phyloP scores from a whole-genome alignment of 2,797 vertebrate species.

The Alectoris magna region DNA sequence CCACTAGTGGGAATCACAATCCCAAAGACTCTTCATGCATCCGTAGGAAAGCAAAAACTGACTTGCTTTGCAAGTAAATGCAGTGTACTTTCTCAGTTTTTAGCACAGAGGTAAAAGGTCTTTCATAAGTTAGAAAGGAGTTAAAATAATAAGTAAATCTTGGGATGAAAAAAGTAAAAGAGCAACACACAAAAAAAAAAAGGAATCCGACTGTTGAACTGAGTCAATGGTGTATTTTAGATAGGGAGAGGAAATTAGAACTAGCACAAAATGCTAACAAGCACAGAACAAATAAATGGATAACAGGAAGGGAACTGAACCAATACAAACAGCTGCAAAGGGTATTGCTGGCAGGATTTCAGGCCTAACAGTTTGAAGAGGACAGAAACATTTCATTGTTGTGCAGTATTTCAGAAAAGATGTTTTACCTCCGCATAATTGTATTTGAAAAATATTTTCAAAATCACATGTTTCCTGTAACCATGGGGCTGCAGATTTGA shows the following conservation, averaged over 20 bases:
- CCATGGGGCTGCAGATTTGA: not conserved
- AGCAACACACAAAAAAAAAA: not conserved
- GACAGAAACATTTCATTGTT: slow-evolving; percentile 73
- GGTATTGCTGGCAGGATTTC: slow-evolving; percentile 71
- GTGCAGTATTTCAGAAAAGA: slow-evolving; percentile 67
- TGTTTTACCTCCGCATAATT: slow-evolving; percentile 71
- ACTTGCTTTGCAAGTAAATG: not conserved
- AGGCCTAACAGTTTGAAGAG: slow-evolving; percentile 61
- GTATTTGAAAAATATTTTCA: slow-evolving; percentile 68
- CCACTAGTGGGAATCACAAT: not conserved
- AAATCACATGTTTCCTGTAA: not conserved
- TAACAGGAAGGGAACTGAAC: slow-evolving; percentile 73
- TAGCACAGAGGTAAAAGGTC: not conserved
- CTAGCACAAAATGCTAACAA: slow-evolving; percentile 71
- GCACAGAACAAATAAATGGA: slow-evolving; percentile 70
- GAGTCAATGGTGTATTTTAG: slow-evolving; percentile 53
- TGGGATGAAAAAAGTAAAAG: not conserved
- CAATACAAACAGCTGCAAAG: slow-evolving; percentile 74
- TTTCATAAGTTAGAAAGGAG: slow-evolving; percentile 1
- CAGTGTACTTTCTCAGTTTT: not conserved
- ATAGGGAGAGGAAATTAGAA: slow-evolving; percentile 74
- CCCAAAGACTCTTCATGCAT: not conserved
- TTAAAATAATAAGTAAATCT: slow-evolving; percentile 42
- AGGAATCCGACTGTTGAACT: slow-evolving; percentile 32
- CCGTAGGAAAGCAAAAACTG: not conserved